These are phyloP conservation scores for Paradoxurus hermaphroditus DNA, from an alignment of 2,113 vertebrate species.

Conservation along the genomic window DNA sequence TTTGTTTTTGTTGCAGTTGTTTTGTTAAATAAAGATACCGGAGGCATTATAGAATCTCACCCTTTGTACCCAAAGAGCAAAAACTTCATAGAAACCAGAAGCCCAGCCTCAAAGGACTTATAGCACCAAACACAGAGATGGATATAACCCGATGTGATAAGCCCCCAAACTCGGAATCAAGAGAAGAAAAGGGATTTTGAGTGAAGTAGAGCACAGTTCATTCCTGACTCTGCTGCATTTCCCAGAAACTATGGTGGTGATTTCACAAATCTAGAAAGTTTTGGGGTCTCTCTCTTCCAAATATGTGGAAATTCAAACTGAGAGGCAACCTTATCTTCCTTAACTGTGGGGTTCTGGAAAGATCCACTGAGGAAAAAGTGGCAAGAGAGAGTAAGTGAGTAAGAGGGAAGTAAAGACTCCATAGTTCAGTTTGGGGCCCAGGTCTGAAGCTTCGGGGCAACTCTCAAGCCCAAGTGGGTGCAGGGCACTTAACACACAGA, in stretches of 20 bases:
- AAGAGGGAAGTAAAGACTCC: background rate
- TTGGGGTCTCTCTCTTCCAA: background rate
- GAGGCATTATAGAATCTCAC: background rate
- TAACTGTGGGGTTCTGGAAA: background rate
- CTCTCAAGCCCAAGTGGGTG: background rate
- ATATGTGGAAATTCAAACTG: background rate
- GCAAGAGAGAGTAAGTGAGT: background rate
- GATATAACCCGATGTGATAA: background rate
- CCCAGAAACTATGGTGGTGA: accelerated
- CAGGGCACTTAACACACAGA: background rate
- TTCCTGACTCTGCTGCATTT: background rate
- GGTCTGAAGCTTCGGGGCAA: background rate
- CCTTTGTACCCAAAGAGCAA: background rate
- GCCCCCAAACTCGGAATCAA: background rate
- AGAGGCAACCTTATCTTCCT: background rate
- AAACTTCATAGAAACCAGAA: background rate
- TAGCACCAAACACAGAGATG: background rate
- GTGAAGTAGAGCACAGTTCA: background rate
- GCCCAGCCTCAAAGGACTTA: background rate
- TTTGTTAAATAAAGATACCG: background rate
- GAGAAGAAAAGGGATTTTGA: background rate
- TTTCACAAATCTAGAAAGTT: background rate
- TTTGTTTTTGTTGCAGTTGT: background rate
- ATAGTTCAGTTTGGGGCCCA: background rate
- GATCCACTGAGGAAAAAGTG: background rate